A percentile compares a stretch with the other conserved stretches of the same genome.
phyloP scores from a whole-genome alignment of 2,888 invertebrate species.

The Uloborus plumipes region DNA sequence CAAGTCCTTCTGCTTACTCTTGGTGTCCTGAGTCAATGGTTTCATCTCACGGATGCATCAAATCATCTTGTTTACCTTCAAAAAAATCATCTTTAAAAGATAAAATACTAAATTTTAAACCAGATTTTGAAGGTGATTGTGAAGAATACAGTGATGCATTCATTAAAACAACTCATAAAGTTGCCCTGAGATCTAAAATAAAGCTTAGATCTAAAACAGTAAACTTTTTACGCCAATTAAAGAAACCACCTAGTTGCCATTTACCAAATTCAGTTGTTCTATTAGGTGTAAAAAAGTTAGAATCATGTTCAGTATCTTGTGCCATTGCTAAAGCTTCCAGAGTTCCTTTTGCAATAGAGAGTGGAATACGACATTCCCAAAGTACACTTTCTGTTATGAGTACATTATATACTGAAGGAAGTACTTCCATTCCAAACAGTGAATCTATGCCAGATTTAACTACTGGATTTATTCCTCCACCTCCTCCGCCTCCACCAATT shows the following conservation, averaged over 20 bases:
- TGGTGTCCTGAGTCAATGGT: conserved; percentile 55
- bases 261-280: conserved; percentile 52
- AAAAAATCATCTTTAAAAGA: conserved; percentile 58
- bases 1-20: conserved; percentile 64
- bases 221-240: conserved; percentile 63
- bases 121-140: conserved; percentile 55
- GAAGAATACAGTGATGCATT: conserved; percentile 57
- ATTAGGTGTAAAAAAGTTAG: conserved; percentile 63
- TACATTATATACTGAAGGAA: conserved; percentile 44
- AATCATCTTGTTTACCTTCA: conserved; percentile 28
- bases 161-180: conserved; percentile 52
- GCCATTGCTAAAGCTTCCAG: conserved; percentile 38
- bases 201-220: conserved; percentile 62
- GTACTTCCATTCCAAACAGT: conserved; percentile 68
- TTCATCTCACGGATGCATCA: conserved; percentile 34
- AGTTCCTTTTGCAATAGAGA: conserved; percentile 50
- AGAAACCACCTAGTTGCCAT: conserved; percentile 55
- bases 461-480: conserved; percentile 65
- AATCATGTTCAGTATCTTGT: conserved; percentile 46
- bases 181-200: conserved; percentile 61
- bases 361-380: conserved; percentile 68
- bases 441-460: conserved; percentile 70
- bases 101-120: conserved; percentile 56
- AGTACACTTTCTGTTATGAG: conserved; percentile 70
- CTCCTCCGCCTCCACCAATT: conserved; percentile 48